These are phyloP conservation scores for Dicentrarchus labrax DNA, from an alignment of 2,113 vertebrate genomes.

Conservation along the genomic window DNA sequence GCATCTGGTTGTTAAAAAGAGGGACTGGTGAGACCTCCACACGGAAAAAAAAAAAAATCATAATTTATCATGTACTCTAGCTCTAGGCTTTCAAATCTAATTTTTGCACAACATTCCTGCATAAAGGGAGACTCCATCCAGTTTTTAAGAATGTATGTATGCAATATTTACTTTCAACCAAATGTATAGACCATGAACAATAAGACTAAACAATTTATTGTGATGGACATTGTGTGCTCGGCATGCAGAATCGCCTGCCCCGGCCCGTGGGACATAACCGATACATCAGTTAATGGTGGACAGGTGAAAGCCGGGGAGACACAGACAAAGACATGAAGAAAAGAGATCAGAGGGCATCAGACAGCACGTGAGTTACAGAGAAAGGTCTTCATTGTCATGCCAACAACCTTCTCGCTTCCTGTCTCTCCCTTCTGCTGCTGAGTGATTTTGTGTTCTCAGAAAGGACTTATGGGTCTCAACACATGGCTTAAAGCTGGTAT, in stretches of 20 bases:
- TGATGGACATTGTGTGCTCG: not conserved
- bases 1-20: slow-evolving; percentile 37
- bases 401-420: not conserved
- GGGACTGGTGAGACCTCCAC: not conserved
- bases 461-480: no score
- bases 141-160: not conserved
- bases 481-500: no score
- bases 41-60: slow-evolving; percentile 1
- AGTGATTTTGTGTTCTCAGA: not conserved
- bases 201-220: not conserved
- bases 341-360: slow-evolving; percentile 32
- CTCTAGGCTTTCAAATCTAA: not conserved
- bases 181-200: not conserved
- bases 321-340: not conserved
- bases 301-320: not conserved
- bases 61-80: not conserved
- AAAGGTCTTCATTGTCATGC: slow-evolving; percentile 26
- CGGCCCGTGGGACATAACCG: not conserved
- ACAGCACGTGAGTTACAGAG: not conserved
- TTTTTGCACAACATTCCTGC: slow-evolving; percentile 1
- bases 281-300: not conserved
- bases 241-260: not conserved
- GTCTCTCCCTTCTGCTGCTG: not conserved
- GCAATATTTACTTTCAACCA: not conserved
- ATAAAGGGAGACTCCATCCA: not conserved